These are phyloP conservation scores for Actinia equina DNA, from an alignment of 64 coral and sea anemone species.

Conservation along the genomic window DNA sequence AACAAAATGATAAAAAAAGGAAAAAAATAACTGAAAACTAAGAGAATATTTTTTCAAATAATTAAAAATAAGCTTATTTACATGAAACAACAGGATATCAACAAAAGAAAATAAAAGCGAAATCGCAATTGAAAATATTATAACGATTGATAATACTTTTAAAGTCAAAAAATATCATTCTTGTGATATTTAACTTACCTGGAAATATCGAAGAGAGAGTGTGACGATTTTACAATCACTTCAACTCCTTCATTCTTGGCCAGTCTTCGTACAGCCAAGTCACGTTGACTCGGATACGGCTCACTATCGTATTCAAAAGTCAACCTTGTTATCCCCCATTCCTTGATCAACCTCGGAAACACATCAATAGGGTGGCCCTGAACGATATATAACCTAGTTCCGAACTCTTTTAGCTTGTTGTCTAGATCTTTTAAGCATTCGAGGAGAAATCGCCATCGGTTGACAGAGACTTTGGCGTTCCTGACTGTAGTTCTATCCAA, in stretches of 20 bases:
- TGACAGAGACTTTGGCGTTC: conserved; percentile 44
- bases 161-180: too few species aligned
- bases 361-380: conserved; percentile 75
- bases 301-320: conserved; percentile 85
- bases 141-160: too few species aligned
- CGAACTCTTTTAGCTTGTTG: conserved; percentile 37
- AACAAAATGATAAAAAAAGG: too few species aligned
- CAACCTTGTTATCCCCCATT: conserved; percentile 78
- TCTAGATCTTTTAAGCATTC: conserved; percentile 70
- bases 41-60: too few species aligned
- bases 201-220: conserved; percentile 68
- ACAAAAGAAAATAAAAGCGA: not conserved
- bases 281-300: conserved; percentile 58
- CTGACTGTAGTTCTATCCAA: conserved; percentile 44
- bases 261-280: conserved; percentile 49
- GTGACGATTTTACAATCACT: conserved; percentile 54
- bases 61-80: too few species aligned
- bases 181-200: conserved; percentile 35
- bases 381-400: conserved; percentile 60
- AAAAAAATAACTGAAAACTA: too few species aligned
- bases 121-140: not conserved
- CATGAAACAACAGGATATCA: too few species aligned
- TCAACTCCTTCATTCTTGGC: conserved; percentile 52
- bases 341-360: conserved; percentile 64
- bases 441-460: conserved; percentile 81